Conservation (phyloP, 1,140 invertebrate species). For the Penaeus indicus region DNA sequence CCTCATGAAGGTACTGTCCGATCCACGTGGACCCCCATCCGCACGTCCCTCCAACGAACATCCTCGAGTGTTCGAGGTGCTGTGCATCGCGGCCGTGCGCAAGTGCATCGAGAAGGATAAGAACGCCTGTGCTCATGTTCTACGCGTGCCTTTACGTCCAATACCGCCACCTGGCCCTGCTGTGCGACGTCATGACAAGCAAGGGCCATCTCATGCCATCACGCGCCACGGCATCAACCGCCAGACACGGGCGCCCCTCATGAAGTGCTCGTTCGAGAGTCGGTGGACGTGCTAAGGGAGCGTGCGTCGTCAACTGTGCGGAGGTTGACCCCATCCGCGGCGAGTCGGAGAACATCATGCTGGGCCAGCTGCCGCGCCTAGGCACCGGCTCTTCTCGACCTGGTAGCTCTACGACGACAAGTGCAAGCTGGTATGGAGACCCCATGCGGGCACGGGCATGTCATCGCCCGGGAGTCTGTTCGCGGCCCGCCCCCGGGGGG, state of each 20-base stretch:
- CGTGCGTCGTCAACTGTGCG: slow-evolving; percentile 95
- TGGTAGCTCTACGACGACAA: slow-evolving; percentile 98
- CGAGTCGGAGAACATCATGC: slow-evolving; percentile 99
- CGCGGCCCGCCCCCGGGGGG: no score
- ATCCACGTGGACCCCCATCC: slow-evolving; percentile 97
- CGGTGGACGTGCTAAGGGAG: slow-evolving; percentile 97
- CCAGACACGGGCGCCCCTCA: slow-evolving; percentile 99
- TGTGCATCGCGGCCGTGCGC: slow-evolving; percentile 99
- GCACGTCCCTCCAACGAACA: slow-evolving; percentile 99
- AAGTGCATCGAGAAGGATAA: slow-evolving; percentile 99
- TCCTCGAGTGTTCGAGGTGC: slow-evolving; percentile 99
- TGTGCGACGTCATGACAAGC: slow-evolving; percentile 99
- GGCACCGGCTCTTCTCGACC: slow-evolving; percentile 94
- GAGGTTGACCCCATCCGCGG: slow-evolving; percentile 98
- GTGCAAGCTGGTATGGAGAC: slow-evolving; percentile 98
- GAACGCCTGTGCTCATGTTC: slow-evolving; percentile 98
- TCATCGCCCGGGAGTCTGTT: slow-evolving; percentile 91
- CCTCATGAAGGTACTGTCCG: slow-evolving; percentile 94
- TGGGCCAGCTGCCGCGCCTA: slow-evolving; percentile 97
- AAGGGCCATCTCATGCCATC: slow-evolving; percentile 99
- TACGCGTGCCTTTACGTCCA: slow-evolving; percentile 99
- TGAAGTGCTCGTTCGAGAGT: slow-evolving; percentile 97
- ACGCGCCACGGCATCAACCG: slow-evolving; percentile 99
- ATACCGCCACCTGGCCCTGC: slow-evolving; percentile 97
- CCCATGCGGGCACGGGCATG: slow-evolving; percentile 83